Conservation (phyloP, 2,113 vertebrate species). For the Catharus bicknelli region DNA sequence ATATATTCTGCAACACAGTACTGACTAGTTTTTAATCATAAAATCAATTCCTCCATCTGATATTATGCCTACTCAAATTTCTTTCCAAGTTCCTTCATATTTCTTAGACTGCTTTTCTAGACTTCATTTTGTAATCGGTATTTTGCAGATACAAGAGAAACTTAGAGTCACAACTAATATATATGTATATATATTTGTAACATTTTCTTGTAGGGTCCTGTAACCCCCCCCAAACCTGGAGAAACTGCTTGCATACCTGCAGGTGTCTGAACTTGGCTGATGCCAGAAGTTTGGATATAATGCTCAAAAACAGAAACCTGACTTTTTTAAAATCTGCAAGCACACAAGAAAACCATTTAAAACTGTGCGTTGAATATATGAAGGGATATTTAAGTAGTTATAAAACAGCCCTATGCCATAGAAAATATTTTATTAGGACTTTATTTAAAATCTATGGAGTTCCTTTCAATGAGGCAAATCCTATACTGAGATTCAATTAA, state of each 20-base stretch:
- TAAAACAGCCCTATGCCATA: not conserved
- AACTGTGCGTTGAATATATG: not conserved
- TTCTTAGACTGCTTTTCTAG: not conserved
- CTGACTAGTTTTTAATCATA: not conserved
- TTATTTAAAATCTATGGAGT: slow-evolving; percentile 44
- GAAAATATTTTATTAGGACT: slow-evolving; percentile 40
- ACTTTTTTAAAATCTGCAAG: not conserved
- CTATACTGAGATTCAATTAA: slow-evolving; percentile 24
- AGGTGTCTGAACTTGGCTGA: not conserved
- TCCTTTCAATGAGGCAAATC: slow-evolving; percentile 16
- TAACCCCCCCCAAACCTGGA: not conserved
- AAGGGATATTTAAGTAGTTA: slow-evolving; percentile 35
- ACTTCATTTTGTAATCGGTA: not conserved
- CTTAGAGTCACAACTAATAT: not conserved
- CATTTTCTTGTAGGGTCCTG: not conserved
- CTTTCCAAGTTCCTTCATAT: not conserved
- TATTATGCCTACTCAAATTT: not conserved
- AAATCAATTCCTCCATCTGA: slow-evolving; percentile 2
- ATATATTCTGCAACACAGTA: not conserved
- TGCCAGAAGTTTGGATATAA: not conserved
- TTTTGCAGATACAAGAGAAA: not conserved
- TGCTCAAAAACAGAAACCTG: slow-evolving; percentile 4
- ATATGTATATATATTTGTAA: not conserved
- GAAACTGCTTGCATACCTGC: not conserved
- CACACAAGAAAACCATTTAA: not conserved